Percentiles rank a stretch among this genome's conserved stretches.
Evolutionary conservation across 2,797 vertebrate genomes (phyloP).

Genomic region (Valencia hispanica): DNA sequence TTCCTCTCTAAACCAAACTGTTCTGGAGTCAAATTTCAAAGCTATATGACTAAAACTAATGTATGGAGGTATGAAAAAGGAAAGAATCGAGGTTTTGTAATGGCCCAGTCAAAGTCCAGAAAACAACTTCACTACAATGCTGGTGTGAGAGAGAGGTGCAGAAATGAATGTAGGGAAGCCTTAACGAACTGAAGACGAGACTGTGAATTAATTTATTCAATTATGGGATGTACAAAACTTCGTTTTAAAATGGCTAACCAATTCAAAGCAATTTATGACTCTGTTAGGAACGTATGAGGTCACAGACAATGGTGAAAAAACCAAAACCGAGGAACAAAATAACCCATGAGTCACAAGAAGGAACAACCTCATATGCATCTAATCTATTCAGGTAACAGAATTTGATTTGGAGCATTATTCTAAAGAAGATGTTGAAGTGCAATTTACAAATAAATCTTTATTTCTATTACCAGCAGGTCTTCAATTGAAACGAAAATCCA

Average conservation of each 20-base stretch:
- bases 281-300: conserved; percentile 39
- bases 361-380: conserved; percentile 15
- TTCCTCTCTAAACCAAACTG: background rate
- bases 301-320: conserved; percentile 20
- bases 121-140: background rate
- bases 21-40: background rate
- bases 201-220: background rate
- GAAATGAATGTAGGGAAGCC: background rate
- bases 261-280: conserved; percentile 22
- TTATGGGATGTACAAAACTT: background rate
- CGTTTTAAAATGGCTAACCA: background rate
- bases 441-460: background rate
- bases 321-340: background rate
- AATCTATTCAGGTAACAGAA: conserved; percentile 51
- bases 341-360: background rate
- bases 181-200: background rate
- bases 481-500: conserved; percentile 29
- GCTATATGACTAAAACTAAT: background rate
- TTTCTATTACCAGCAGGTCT: conserved; percentile 43
- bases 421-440: background rate
- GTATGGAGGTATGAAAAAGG: background rate
- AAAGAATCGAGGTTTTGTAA: background rate
- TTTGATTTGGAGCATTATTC: background rate
- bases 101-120: background rate
- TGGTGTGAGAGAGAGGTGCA: background rate